A percentile compares a stretch with the other conserved stretches of the same genome.
Evolutionary conservation across 2,888 invertebrate species (phyloP).

Genomic region (Eupithecia centaureata): DNA sequence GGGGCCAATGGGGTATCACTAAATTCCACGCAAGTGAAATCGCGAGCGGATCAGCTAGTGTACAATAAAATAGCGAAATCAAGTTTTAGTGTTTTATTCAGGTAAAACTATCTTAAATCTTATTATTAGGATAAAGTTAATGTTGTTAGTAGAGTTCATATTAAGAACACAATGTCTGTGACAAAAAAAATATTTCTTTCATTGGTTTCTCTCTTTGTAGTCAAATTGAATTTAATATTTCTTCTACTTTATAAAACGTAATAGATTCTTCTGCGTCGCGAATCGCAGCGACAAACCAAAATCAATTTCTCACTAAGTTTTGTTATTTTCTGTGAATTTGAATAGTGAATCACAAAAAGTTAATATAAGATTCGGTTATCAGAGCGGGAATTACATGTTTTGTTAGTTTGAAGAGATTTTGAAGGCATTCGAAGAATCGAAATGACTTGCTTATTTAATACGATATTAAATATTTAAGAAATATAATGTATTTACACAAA

Average conservation of each 20-base stretch:
- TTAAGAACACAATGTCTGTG: background rate
- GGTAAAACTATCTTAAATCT: no score
- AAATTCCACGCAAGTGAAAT: no score
- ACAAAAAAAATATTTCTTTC: background rate
- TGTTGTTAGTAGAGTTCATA: background rate
- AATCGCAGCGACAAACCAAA: constrained; percentile 55
- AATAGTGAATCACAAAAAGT: constrained; percentile 64
- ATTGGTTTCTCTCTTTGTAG: background rate
- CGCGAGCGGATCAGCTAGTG: no score
- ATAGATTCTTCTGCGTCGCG: constrained; percentile 54
- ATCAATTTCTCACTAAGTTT: constrained; percentile 67
- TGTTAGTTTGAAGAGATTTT: background rate
- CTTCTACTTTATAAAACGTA: constrained; percentile 33
- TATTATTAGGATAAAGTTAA: no score
- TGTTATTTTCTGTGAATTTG: constrained; percentile 62
- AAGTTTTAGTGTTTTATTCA: no score
- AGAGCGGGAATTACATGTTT: constrained; percentile 51
- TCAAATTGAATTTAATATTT: constrained; percentile 20
- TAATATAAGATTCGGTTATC: constrained; percentile 54
- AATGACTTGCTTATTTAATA: background rate
- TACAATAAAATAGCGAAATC: no score
- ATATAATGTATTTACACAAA: no score
- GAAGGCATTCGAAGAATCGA: background rate
- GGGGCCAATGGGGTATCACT: no score
- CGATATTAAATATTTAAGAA: background rate